Conservation (phyloP, 2,888 invertebrate genomes). For the Thysanoteuthis rhombus region DNA sequence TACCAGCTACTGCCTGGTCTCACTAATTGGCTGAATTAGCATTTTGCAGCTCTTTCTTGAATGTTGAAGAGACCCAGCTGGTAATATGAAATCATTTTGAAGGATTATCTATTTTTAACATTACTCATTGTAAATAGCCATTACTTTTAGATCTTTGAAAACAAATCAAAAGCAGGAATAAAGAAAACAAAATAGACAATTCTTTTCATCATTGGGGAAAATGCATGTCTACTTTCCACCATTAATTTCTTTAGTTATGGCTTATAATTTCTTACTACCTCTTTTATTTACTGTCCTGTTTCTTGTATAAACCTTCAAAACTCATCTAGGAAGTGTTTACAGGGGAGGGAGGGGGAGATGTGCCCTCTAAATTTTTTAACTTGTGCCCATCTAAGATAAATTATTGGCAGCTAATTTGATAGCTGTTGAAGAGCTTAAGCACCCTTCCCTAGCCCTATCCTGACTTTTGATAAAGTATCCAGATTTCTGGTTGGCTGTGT, state of each 20-base stretch:
- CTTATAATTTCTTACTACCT: neutral
- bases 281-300: neutral
- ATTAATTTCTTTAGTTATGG: neutral
- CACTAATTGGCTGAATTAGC: no score
- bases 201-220: neutral
- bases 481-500: neutral
- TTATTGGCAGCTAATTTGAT: neutral
- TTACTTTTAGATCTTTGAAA: slow-evolving; percentile 15
- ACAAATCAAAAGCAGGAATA: neutral
- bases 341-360: no score
- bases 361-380: neutral
- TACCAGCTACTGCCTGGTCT: no score
- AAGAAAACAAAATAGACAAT: neutral
- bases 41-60: neutral
- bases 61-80: neutral
- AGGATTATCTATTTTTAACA: neutral
- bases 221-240: neutral
- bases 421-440: neutral
- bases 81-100: neutral
- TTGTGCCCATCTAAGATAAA: neutral
- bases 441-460: neutral
- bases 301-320: neutral
- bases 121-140: slow-evolving; percentile 29
- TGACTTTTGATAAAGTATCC: neutral
- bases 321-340: neutral